These are phyloP conservation scores for Erebia palarica DNA, from an alignment of 2,888 invertebrate species.

Conservation along the genomic window DNA sequence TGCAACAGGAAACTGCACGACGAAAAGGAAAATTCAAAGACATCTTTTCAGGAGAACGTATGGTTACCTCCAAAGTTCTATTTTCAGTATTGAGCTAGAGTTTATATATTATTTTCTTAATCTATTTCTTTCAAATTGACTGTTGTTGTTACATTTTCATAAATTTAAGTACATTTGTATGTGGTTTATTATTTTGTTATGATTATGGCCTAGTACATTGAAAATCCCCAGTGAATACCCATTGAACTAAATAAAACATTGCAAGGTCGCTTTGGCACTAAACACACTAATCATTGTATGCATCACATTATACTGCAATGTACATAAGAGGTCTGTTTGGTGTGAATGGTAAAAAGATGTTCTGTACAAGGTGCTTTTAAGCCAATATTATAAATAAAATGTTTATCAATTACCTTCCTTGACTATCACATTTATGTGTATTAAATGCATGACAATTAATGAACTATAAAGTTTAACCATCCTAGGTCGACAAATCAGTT, in stretches of 20 bases:
- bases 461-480: background rate
- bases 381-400: conserved; percentile 5
- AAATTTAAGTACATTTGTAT: conserved; percentile 16
- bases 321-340: background rate
- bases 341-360: background rate
- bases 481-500: background rate
- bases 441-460: conserved; percentile 5
- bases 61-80: conserved; percentile 82
- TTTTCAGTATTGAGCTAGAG: conserved; percentile 76
- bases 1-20: conserved; percentile 89
- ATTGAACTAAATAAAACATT: background rate
- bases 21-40: conserved; percentile 93
- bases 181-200: conserved; percentile 9
- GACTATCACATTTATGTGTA: conserved; percentile 1
- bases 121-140: conserved; percentile 30
- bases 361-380: background rate
- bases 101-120: conserved; percentile 46
- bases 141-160: conserved; percentile 25
- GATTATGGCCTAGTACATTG: background rate
- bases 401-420: background rate
- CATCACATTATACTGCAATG: conserved; percentile 23
- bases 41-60: conserved; percentile 92
- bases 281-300: conserved; percentile 24
- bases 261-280: conserved; percentile 4
- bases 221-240: conserved; percentile 2